A percentile compares a stretch with the other conserved stretches of the same genome.
Evolutionary conservation across 2,113 vertebrate species (phyloP).

Genomic region (Pluvianellus socialis): DNA sequence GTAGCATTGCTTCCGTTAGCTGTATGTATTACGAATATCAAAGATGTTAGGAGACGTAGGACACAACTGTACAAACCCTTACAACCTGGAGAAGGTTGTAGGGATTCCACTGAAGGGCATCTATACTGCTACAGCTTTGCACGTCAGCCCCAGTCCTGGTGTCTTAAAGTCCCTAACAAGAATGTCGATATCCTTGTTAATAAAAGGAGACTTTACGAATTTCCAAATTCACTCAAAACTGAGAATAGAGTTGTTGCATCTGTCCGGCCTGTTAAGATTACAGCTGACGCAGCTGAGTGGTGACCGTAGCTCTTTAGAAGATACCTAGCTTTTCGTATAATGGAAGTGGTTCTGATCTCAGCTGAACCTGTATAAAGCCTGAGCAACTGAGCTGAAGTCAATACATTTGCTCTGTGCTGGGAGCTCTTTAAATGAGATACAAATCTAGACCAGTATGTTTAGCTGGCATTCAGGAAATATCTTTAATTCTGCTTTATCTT

Average conservation of each 20-base stretch:
- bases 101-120: background rate
- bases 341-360: background rate
- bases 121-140: background rate
- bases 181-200: background rate
- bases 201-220: background rate
- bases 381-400: background rate
- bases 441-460: slow-evolving; percentile 37
- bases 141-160: background rate
- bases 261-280: background rate
- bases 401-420: background rate
- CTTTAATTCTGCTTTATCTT: slow-evolving; percentile 63
- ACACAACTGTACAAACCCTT: background rate
- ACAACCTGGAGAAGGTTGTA: background rate
- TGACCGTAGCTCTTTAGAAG: background rate
- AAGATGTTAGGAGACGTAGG: background rate
- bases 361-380: background rate
- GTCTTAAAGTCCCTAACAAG: background rate
- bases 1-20: background rate
- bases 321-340: background rate
- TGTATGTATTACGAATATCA: background rate
- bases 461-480: slow-evolving; percentile 38
- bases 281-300: background rate
- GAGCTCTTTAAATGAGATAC: slow-evolving; percentile 44
- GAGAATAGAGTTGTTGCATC: background rate
- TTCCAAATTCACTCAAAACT: background rate